Evolutionary conservation across 1,140 invertebrate genomes (phyloP).

Genomic region (Sinella curviseta): DNA sequence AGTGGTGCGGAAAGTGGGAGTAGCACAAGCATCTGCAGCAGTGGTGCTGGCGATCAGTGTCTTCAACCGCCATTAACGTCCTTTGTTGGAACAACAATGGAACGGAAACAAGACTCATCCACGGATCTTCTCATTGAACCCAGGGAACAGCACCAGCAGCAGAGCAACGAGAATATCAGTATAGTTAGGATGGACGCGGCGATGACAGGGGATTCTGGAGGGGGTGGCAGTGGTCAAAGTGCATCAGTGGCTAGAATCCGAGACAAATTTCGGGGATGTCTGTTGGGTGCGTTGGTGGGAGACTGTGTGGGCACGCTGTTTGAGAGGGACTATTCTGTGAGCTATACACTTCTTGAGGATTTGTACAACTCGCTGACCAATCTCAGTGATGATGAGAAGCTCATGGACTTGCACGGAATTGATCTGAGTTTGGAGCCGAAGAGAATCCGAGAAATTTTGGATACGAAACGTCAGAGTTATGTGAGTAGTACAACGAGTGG

Average conservation of each 20-base stretch:
- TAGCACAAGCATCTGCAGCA: not conserved
- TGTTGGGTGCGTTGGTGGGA: constrained; percentile 70
- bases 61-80: too few species aligned
- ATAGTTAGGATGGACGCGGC: too few species aligned
- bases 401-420: constrained; percentile 32
- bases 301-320: constrained; percentile 72
- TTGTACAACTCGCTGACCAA: constrained; percentile 50
- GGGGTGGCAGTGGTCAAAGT: not conserved
- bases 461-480: not conserved
- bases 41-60: not conserved
- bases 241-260: not conserved
- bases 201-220: too few species aligned
- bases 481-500: not conserved
- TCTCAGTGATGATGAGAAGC: constrained; percentile 38
- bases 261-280: constrained; percentile 65
- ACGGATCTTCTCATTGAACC: not conserved
- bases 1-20: not conserved
- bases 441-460: constrained; percentile 28
- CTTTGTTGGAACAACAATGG: not conserved
- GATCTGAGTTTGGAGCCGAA: constrained; percentile 23
- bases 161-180: not conserved
- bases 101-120: not conserved
- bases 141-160: not conserved
- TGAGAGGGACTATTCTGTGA: constrained; percentile 61
- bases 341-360: constrained; percentile 61